Conservation (phyloP, 2,888 invertebrate species). For the Beris morrisii region DNA sequence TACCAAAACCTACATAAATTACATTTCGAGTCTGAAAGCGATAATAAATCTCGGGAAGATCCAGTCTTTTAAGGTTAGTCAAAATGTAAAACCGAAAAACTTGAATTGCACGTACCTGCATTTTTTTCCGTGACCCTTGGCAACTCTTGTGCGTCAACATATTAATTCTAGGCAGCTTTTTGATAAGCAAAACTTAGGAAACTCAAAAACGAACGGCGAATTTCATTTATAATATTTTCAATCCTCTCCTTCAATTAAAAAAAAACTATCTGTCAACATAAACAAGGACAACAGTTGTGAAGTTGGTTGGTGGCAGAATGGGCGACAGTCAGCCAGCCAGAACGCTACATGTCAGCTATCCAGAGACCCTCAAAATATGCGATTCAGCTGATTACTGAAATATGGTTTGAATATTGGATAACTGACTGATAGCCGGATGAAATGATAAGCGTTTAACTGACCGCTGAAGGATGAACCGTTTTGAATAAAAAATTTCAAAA, state of each 20-base stretch:
- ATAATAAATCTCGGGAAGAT: background rate
- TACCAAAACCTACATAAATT: no score
- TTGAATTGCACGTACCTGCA: slow-evolving; percentile 56
- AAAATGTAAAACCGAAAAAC: slow-evolving; percentile 14
- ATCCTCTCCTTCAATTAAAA: slow-evolving; percentile 23
- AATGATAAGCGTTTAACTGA: no score
- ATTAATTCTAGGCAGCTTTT: slow-evolving; percentile 38
- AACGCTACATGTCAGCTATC: no score
- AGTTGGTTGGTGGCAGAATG: slow-evolving; percentile 8
- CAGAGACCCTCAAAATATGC: no score
- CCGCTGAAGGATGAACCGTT: no score
- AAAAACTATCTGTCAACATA: slow-evolving; percentile 42
- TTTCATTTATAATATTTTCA: slow-evolving; percentile 28
- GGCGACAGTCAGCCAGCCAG: no score
- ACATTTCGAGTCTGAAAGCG: background rate
- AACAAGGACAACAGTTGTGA: slow-evolving; percentile 39
- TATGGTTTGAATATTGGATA: no score
- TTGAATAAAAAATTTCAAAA: no score
- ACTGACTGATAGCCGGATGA: no score
- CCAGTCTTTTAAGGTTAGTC: slow-evolving; percentile 15
- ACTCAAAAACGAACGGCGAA: slow-evolving; percentile 34
- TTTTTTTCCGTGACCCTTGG: slow-evolving; percentile 56
- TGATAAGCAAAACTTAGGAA: slow-evolving; percentile 42
- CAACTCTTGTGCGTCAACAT: slow-evolving; percentile 58
- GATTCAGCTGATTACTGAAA: no score